Evolutionary conservation across 2,797 vertebrate genomes (phyloP).

Genomic region (Pyrocephalus nanus): DNA sequence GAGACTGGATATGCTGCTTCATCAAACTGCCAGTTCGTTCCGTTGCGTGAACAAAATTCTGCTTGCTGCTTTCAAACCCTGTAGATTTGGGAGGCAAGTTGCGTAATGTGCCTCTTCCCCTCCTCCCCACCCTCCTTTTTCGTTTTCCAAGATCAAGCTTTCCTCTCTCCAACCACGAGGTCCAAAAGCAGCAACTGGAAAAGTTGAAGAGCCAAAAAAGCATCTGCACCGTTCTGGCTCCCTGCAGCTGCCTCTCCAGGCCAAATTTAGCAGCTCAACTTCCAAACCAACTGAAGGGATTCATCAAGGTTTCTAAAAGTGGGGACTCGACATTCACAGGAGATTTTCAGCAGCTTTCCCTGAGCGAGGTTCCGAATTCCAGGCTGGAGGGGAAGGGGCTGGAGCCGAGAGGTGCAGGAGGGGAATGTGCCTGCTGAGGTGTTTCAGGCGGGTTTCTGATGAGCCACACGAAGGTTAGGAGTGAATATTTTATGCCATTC

Average conservation of each 20-base stretch:
- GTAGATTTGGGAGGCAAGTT: background rate
- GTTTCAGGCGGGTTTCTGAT: background rate
- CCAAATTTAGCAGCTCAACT: conserved; percentile 16
- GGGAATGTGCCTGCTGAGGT: background rate
- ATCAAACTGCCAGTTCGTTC: background rate
- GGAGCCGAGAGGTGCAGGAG: background rate
- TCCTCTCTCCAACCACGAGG: background rate
- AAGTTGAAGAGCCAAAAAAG: conserved; percentile 9
- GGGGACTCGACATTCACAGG: background rate
- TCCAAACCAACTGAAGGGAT: background rate
- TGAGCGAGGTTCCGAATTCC: background rate
- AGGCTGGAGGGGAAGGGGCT: background rate
- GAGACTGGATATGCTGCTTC: background rate
- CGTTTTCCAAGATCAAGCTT: background rate
- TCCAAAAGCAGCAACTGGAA: conserved; percentile 11
- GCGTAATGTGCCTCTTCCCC: background rate
- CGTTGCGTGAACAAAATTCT: background rate
- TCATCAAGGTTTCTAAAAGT: background rate
- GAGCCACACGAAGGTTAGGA: background rate
- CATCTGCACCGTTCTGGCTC: background rate
- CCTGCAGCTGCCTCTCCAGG: conserved; percentile 14
- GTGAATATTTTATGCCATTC: background rate
- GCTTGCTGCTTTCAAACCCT: background rate
- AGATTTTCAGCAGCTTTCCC: background rate
- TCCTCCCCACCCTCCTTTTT: background rate